Evolutionary conservation across 2,113 vertebrate genomes (phyloP).

Genomic region (Uria aalge): DNA sequence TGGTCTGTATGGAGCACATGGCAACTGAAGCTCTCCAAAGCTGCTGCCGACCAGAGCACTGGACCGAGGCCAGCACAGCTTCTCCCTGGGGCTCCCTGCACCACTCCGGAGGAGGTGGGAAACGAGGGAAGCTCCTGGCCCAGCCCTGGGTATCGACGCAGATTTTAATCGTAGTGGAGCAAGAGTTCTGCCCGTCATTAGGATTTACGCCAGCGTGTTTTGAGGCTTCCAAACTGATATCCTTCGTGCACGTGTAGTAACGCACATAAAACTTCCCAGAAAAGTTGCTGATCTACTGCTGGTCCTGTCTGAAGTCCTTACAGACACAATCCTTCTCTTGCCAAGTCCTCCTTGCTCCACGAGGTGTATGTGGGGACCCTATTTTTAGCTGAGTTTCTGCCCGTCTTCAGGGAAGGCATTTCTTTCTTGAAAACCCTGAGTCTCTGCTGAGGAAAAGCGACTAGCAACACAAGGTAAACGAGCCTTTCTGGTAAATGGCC

Average conservation of each 20-base stretch:
- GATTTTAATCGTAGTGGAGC: background rate
- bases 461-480: background rate
- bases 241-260: background rate
- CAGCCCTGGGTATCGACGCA: background rate
- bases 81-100: background rate
- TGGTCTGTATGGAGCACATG: fast-evolving
- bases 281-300: background rate
- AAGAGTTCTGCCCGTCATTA: background rate
- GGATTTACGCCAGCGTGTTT: background rate
- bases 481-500: background rate
- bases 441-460: background rate
- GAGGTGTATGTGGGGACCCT: background rate
- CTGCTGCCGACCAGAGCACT: background rate
- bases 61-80: background rate
- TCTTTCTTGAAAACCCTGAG: background rate
- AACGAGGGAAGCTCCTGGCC: fast-evolving
- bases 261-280: background rate
- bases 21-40: fast-evolving
- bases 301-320: background rate
- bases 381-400: background rate
- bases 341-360: background rate
- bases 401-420: background rate
- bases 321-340: background rate
- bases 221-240: background rate
- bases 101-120: background rate